Evolutionary conservation across 2,797 vertebrate genomes (phyloP), one percentile per base, ranked within the genome.

Genomic region (Amniataba percoides): DNA sequence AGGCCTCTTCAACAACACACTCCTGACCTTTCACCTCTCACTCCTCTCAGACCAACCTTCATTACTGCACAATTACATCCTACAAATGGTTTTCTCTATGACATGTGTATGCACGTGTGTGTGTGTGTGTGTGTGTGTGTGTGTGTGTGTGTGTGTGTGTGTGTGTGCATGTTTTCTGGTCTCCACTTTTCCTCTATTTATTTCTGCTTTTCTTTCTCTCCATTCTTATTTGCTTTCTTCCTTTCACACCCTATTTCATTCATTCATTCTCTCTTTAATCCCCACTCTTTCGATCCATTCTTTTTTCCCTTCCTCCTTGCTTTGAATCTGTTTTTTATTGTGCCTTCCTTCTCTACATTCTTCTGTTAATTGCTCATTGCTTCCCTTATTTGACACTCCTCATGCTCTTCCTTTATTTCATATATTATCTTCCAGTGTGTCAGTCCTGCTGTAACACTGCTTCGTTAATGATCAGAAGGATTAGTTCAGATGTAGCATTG

Each of bases 21-120:
- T 85, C 65, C 82, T 87, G 80, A 89, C 90, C 87, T 84, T 79
- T 86, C 60, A 89, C 86, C 85, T 59, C 57, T 82, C 64, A 79
- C 79, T 87, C 88, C 62, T 55, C 52, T 68, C 45, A 80, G 68
- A 70, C 78, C 87, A 74, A 87, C 92, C 90, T 91, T 91, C 85
- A 94, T 95, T 93, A 93, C 84, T 66, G 85, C 83, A 89, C 90
- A 94, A 93, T 93, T 94, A 95, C 87, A 88, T 74, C 74, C 78
- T 92, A 92, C 92, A 94, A 92, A 94, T 93, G 89, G 77, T 58
- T 87, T 74, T 85, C 40, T 70, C 62, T 55, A 4, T 19, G 21
- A 25, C 21, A 52, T 70, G 53, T 55, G 66, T 14, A 40, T 3
- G 45, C 23, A 34, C 34, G 42, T 74, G 16, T 64, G 52, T 19